Conservation (phyloP, 2,888 invertebrate genomes). For the Pyrrhia umbra region DNA sequence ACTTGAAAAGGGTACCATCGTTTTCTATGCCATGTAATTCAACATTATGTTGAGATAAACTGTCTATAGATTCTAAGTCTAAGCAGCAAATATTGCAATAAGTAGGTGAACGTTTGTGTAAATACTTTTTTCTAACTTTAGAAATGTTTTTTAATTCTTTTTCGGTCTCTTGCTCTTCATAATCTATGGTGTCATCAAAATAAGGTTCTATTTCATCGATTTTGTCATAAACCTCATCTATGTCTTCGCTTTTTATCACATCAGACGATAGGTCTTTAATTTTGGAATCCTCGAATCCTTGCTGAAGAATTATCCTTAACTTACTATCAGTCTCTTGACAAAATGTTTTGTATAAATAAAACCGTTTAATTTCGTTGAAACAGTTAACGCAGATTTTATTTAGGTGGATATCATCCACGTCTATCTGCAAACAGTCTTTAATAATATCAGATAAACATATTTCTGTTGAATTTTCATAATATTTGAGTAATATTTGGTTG, state of each 20-base stretch:
- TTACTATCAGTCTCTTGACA: slow-evolving; percentile 74
- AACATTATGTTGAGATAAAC: slow-evolving; percentile 72
- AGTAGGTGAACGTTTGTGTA: slow-evolving; percentile 67
- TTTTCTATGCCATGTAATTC: slow-evolving; percentile 76
- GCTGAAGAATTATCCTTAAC: slow-evolving; percentile 69
- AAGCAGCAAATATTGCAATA: slow-evolving; percentile 79
- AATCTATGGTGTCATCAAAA: slow-evolving; percentile 38
- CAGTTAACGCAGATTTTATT: slow-evolving; percentile 78
- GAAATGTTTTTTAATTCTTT: slow-evolving; percentile 44
- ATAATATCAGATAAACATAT: slow-evolving; percentile 70
- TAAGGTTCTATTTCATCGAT: slow-evolving; percentile 29
- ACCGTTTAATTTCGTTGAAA: slow-evolving; percentile 72
- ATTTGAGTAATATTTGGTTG: slow-evolving; percentile 63
- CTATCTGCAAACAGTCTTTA: slow-evolving; percentile 75
- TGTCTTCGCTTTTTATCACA: slow-evolving; percentile 44
- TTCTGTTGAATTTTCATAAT: slow-evolving; percentile 51
- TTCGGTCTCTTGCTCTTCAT: slow-evolving; percentile 22
- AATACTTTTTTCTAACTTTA: slow-evolving; percentile 65
- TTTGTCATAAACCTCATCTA: slow-evolving; percentile 34
- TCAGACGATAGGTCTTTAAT: slow-evolving; percentile 34
- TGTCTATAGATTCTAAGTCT: slow-evolving; percentile 69
- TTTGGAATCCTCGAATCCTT: slow-evolving; percentile 32
- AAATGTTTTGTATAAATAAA: slow-evolving; percentile 77
- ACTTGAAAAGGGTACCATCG: slow-evolving; percentile 73
- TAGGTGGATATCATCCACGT: slow-evolving; percentile 67